A percentile compares a stretch with the other conserved stretches of the same genome.
phyloP scores from a whole-genome alignment of 2,888 invertebrate genomes.

The Poecilus cupreus region DNA sequence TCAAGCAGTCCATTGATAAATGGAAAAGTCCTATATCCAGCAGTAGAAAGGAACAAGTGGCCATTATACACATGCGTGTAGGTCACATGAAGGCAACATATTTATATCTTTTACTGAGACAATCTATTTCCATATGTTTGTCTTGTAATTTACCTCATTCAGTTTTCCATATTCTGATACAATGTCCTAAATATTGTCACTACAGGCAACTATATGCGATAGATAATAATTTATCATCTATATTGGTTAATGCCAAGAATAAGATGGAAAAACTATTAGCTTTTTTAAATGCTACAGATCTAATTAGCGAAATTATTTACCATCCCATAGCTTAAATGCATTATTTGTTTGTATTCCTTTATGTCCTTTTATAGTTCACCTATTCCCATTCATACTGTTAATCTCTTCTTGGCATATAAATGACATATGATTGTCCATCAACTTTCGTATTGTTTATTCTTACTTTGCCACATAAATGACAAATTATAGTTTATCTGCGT shows the following conservation, averaged over 20 bases:
- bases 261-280: neutral
- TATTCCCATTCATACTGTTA: too few species aligned
- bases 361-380: too few species aligned
- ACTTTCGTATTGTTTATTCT: too few species aligned
- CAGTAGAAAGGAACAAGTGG: slow-evolving; percentile 8
- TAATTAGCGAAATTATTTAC: neutral
- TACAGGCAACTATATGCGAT: slow-evolving; percentile 17
- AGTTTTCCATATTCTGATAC: neutral
- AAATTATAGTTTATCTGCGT: too few species aligned
- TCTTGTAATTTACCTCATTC: neutral
- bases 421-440: too few species aligned
- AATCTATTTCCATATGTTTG: neutral
- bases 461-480: too few species aligned
- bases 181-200: neutral
- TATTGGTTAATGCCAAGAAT: slow-evolving; percentile 4
- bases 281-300: neutral
- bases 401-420: too few species aligned
- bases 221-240: neutral
- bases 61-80: neutral
- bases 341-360: too few species aligned
- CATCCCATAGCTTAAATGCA: too few species aligned
- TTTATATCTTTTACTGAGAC: neutral
- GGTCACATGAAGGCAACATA: slow-evolving; percentile 4
- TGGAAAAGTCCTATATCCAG: slow-evolving; percentile 4
- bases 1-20: slow-evolving; percentile 21